Evolutionary conservation across 2,888 invertebrate genomes (phyloP).

Genomic region (Dolomedes plantarius): DNA sequence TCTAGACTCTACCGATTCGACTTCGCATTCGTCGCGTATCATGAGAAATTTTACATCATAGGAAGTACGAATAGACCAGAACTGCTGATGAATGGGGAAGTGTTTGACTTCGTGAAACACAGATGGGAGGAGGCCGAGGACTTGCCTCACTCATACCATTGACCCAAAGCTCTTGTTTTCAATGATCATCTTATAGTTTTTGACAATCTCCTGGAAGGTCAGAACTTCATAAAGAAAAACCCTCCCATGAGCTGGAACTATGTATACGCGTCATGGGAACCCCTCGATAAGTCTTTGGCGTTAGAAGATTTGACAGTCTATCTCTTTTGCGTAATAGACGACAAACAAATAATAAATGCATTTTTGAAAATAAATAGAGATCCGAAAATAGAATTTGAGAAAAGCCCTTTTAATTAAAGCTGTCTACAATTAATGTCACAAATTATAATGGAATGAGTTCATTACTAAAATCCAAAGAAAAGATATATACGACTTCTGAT

Average conservation of each 20-base stretch:
- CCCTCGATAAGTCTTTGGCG: conserved; percentile 17
- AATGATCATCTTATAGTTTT: conserved; percentile 21
- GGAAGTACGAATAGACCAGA: conserved; percentile 1
- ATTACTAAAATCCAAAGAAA: too few relatives aligned
- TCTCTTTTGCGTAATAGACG: background rate
- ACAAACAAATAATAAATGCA: background rate
- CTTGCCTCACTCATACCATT: conserved; percentile 5
- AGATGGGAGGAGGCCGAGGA: conserved; percentile 12
- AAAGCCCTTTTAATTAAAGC: conserved; percentile 8
- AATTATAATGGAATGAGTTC: too few relatives aligned
- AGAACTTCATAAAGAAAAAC: too few relatives aligned
- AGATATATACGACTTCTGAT: too few relatives aligned
- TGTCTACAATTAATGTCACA: too few relatives aligned
- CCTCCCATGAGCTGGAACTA: conserved; percentile 27
- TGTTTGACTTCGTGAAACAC: conserved; percentile 1
- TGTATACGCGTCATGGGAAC: background rate
- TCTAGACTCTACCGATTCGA: background rate
- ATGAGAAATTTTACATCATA: conserved; percentile 12
- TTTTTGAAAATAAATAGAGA: conserved; percentile 8
- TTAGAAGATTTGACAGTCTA: background rate
- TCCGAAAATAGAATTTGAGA: background rate
- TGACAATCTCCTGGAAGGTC: conserved; percentile 4
- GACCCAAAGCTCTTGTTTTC: conserved; percentile 17
- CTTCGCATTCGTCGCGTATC: conserved; percentile 20
- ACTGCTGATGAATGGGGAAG: conserved; percentile 17